Evolutionary conservation across 2,113 vertebrate species (phyloP).

Genomic region (Macaca nemestrina): DNA sequence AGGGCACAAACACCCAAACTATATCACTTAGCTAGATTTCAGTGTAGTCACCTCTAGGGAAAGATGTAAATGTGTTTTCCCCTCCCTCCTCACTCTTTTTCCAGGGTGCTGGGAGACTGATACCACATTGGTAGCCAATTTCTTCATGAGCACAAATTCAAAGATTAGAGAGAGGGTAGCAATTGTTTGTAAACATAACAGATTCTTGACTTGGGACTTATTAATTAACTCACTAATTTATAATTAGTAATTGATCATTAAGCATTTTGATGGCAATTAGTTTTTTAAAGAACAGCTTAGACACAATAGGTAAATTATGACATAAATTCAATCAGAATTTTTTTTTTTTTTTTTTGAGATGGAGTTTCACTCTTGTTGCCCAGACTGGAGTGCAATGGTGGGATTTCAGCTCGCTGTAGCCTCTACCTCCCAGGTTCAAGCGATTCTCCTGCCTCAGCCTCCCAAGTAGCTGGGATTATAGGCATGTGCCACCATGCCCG

Average conservation of each 20-base stretch:
- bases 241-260: neutral
- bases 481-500: too few relatives aligned
- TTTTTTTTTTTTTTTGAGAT: too few relatives aligned
- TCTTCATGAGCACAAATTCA: neutral
- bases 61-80: neutral
- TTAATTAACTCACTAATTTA: neutral
- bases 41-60: neutral
- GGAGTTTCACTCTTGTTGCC: too few relatives aligned
- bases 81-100: neutral
- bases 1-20: neutral
- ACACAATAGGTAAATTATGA: neutral
- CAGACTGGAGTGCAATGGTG: too few relatives aligned
- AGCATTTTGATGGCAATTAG: neutral
- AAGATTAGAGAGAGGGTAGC: neutral
- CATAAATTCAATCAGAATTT: neutral
- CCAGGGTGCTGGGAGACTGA: neutral
- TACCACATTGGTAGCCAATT: neutral
- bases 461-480: too few relatives aligned
- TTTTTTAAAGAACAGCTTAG: neutral
- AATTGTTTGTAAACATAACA: neutral
- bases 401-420: too few relatives aligned
- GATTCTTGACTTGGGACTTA: neutral
- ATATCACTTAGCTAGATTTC: neutral
- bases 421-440: too few relatives aligned
- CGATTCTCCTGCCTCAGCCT: too few relatives aligned